phyloP scores from a whole-genome alignment of 2,888 invertebrate genomes.

The Standfussiana lucernea region DNA sequence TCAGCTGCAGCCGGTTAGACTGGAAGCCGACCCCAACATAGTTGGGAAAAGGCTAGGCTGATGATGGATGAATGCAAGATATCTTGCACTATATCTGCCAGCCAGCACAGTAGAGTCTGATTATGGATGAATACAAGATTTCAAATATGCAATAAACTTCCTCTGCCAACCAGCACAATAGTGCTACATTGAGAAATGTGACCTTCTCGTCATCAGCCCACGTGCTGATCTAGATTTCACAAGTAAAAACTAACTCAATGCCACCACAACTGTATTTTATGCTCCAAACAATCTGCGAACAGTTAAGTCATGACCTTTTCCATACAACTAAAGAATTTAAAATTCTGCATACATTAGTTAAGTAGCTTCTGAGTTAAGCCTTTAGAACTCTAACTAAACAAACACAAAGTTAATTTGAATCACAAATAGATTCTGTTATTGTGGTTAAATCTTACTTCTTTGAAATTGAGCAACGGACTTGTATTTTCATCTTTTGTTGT shows the following conservation, averaged over 20 bases:
- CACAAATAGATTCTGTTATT: constrained; percentile 58
- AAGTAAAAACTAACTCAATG: not conserved
- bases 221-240: not conserved
- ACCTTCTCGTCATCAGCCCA: not conserved
- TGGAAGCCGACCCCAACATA: not conserved
- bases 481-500: constrained; percentile 48
- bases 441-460: constrained; percentile 45
- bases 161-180: not conserved
- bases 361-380: constrained; percentile 32
- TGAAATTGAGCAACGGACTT: constrained; percentile 45
- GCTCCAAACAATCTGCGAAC: constrained; percentile 18
- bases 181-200: not conserved
- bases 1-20: too few relatives aligned
- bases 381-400: constrained; percentile 55
- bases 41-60: not conserved
- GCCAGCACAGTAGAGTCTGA: too few relatives aligned
- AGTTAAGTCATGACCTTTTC: constrained; percentile 46
- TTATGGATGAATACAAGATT: too few relatives aligned
- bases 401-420: constrained; percentile 63
- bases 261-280: constrained; percentile 18
- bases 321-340: constrained; percentile 48
- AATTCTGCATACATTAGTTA: constrained; percentile 51
- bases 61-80: not conserved
- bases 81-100: not conserved
- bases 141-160: too few relatives aligned